phyloP scores from a whole-genome alignment of 2,113 vertebrate genomes.

The Todiramphus saurophagus region DNA sequence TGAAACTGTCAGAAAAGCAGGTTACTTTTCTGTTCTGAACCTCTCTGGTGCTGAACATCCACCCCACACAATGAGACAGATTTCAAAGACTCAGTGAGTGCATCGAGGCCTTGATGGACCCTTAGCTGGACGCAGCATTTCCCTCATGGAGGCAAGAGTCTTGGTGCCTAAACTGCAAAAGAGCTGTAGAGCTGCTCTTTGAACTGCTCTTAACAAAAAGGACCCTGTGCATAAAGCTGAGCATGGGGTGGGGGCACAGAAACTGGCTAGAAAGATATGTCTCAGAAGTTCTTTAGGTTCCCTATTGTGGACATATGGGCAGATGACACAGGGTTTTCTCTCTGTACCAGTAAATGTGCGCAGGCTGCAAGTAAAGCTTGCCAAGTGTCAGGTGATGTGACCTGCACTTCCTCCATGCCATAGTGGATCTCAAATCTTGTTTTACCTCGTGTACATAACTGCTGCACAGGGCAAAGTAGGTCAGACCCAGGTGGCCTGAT shows the following conservation, averaged over 20 bases:
- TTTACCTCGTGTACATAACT: not conserved
- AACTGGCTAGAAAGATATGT: not conserved
- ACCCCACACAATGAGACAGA: accelerated
- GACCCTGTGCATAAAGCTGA: not conserved
- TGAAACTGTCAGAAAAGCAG: not conserved
- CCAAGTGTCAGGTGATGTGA: not conserved
- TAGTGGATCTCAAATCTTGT: not conserved
- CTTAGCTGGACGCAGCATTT: not conserved
- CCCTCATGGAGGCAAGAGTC: accelerated
- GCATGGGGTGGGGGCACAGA: accelerated
- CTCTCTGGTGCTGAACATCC: not conserved
- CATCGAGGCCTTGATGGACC: not conserved
- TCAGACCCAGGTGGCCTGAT: not conserved
- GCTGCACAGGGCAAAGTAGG: not conserved
- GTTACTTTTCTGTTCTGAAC: not conserved
- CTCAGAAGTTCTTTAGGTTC: not conserved
- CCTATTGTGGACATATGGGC: not conserved
- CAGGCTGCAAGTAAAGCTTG: not conserved
- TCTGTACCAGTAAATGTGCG: not conserved
- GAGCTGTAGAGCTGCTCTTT: not conserved
- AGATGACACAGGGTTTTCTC: not conserved
- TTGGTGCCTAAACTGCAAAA: not conserved
- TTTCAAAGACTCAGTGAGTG: not conserved
- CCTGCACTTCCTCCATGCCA: not conserved
- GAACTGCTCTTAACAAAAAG: not conserved